Conservation (phyloP, 2,888 invertebrate species). For the Leptopterna dolabrata region DNA sequence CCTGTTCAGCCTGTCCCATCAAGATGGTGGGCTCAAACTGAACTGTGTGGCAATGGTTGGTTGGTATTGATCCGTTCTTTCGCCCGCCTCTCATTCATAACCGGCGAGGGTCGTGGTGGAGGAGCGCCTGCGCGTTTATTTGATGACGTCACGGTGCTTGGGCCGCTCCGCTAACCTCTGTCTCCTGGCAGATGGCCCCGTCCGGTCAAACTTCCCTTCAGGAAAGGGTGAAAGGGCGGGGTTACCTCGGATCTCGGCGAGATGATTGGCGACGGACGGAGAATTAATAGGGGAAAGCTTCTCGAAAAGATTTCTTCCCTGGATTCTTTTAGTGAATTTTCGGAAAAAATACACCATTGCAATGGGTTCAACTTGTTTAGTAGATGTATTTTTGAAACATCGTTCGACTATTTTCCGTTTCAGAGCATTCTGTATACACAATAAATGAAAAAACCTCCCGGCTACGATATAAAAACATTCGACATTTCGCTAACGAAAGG, state of each 20-base stretch:
- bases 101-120: neutral
- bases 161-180: neutral
- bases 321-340: no score
- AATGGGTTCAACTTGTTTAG: no score
- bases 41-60: conserved; percentile 47
- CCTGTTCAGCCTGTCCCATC: conserved; percentile 59
- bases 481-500: no score
- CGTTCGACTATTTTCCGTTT: no score
- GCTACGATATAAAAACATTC: no score
- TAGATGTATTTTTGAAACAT: no score
- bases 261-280: neutral
- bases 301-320: neutral
- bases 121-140: neutral
- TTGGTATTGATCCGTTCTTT: conserved; percentile 30
- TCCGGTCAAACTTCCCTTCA: neutral
- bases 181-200: neutral
- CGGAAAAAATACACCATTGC: no score
- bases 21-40: conserved; percentile 57
- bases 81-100: conserved; percentile 44
- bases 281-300: neutral
- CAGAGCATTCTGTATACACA: no score
- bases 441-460: no score
- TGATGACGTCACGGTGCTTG: neutral
- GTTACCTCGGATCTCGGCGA: neutral
- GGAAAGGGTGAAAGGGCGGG: neutral